Base-by-base conservation (phyloP, 2,888 invertebrate species). In the Phengaris arion region DNA sequence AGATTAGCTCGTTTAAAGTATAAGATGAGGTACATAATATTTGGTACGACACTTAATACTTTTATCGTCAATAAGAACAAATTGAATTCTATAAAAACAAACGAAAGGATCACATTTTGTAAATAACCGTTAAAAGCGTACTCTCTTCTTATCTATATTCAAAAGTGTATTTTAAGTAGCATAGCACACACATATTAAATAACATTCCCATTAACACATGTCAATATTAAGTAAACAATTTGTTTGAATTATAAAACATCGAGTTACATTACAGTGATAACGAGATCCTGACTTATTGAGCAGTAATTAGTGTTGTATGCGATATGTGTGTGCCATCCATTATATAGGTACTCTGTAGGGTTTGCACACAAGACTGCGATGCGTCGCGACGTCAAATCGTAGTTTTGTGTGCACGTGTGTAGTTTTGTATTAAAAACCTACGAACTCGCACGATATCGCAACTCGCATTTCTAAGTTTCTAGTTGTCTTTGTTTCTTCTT, bases 231-330 rank as follows among this genome's bases (percentile, higher is more conserved):
- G 35, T 64, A 35, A 64, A 12, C 35, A 64, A 12, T 35, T 64
- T 45, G 35, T 35, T 64, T 45, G 35, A 64, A 64, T 64, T 64
- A 64, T 64, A 64, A 64, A 64, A 64, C 64, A 64, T 35, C 12
- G 35, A 12, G 64, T 64, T 35, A 64, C 35, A 64, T 64, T 64
- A 64, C 64, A 64, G 64, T 35, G 35, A 45, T 64, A 64, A 64
- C 35, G 64, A 45, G 64, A 6, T 35, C 6, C 64, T 64, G 64
- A 64, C 45, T 45, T 64, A 64, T 64, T 64, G 12, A 64, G 64
- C 35, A 64, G 64, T 64, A 64, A 64, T 64, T 64, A 64, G 64
- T 45, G 64, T 64, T 64, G 64, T 64, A 64, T 35, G 64, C 64
- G 64, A 64, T 64, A 64, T 64, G 64, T 64, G 35, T 64, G 64